Evolutionary conservation across 2,113 vertebrate species (phyloP), one percentile per base, ranked within the genome.

Genomic region (Chrysochloris asiatica): DNA sequence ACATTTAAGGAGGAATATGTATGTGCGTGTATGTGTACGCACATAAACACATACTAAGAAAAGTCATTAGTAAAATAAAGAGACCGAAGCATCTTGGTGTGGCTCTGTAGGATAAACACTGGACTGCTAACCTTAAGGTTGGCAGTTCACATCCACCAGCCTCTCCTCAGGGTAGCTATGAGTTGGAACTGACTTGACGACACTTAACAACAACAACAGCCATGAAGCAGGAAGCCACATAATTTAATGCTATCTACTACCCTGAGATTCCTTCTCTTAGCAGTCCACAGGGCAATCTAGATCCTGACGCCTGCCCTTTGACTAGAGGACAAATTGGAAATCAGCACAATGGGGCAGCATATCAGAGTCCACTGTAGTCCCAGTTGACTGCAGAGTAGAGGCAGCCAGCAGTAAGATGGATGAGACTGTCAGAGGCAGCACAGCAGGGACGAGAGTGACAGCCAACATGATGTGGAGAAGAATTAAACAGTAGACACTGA

Each of bases 201-300:
- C n/a, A n/a, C n/a, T n/a, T n/a, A n/a, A n/a, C n/a, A n/a, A n/a
- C n/a, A n/a, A n/a, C n/a, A n/a, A n/a, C n/a, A n/a, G 26, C 48
- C 38, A 28, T 14, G 43, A 87, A 16, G 30, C 73, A 83, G 61
- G 77, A 89, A 54, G 77, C 21, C 67, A n/a, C n/a, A 12, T 76
- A 63, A 83, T 77, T 56, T 87, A 89, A 52, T n/a, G 5, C n/a
- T 56, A 8, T 52, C 63, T 30, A 8, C 33, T 89, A 67, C 69
- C 56, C 43, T 52, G n/a, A 84, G 41, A 22, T 94, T 96, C 61
- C 16, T 93, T 48, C 48, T 90, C 50, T 65, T 78, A 77, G 76
- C 61, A 63, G 0, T 82, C 78, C 47, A 41, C 14, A 30, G 50
- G 24, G 84, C 93, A 86, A 33, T 73, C 14, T 71, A 86, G 90